A percentile compares a stretch with the other conserved stretches of the same genome.
Evolutionary conservation across 53 echinoderm and acorn worm genomes (phyloP).

Genomic region (Patiria pectinifera): DNA sequence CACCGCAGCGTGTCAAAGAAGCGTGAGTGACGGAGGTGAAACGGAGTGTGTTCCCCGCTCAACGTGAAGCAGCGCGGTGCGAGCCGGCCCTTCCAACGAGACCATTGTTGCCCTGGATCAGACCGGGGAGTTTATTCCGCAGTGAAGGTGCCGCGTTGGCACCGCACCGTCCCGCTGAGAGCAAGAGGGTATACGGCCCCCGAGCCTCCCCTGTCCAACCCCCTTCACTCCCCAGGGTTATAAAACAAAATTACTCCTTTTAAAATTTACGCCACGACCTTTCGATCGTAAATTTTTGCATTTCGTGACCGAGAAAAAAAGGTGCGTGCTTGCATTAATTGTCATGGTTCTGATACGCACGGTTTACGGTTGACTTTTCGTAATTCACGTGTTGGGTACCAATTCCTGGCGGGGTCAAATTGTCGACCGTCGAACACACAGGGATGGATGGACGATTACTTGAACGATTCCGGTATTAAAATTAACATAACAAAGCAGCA

Average conservation of each 20-base stretch:
- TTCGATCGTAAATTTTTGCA: background rate
- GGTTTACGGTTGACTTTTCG: background rate
- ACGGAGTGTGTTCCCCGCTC: background rate
- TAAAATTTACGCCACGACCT: conserved; percentile 11
- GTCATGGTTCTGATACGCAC: background rate
- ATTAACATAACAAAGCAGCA: background rate
- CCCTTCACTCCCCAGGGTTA: conserved; percentile 6
- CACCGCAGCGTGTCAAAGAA: background rate
- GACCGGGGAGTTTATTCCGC: background rate
- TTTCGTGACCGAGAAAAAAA: conserved; percentile 1
- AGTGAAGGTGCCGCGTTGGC: background rate
- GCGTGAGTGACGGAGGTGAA: background rate
- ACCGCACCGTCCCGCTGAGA: background rate
- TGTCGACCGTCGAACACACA: too few species aligned
- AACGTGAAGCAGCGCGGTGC: background rate
- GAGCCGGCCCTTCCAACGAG: background rate
- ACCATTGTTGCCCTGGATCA: background rate
- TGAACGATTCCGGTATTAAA: too few species aligned
- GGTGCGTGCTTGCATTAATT: background rate
- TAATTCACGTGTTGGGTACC: background rate
- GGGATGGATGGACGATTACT: too few species aligned
- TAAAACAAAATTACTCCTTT: background rate
- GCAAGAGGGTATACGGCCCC: background rate
- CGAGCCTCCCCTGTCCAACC: background rate
- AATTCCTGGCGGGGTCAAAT: background rate